Conservation (phyloP, 1,140 invertebrate genomes). For the Drosophila athabasca region DNA sequence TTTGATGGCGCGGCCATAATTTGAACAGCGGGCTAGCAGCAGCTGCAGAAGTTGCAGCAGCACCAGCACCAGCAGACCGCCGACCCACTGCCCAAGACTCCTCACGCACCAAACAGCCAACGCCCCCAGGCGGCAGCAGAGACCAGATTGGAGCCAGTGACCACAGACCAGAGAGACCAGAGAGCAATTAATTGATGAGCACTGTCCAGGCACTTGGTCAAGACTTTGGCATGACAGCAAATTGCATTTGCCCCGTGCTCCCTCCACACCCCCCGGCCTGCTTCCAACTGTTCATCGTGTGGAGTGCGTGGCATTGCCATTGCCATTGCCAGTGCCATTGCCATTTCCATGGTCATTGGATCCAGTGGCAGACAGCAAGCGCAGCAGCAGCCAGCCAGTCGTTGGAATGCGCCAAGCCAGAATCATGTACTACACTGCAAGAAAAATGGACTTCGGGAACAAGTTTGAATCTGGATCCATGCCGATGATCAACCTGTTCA, state of each 20-base stretch:
- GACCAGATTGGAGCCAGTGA: slow-evolving; percentile 8
- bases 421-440: slow-evolving; percentile 16
- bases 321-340: slow-evolving; percentile 36
- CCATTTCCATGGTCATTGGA: slow-evolving; percentile 47
- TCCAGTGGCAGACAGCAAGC: slow-evolving; percentile 17
- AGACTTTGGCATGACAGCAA: slow-evolving; percentile 60
- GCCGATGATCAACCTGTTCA: too few relatives aligned
- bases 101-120: slow-evolving; percentile 36
- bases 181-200: slow-evolving; percentile 77
- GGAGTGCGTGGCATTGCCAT: slow-evolving; percentile 56
- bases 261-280: not conserved
- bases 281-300: slow-evolving; percentile 1
- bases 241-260: slow-evolving; percentile 56
- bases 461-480: too few relatives aligned
- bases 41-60: not conserved
- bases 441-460: not conserved
- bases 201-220: slow-evolving; percentile 66
- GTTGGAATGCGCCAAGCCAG: slow-evolving; percentile 38
- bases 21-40: slow-evolving; percentile 61
- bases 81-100: slow-evolving; percentile 55
- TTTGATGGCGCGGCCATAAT: slow-evolving; percentile 58
- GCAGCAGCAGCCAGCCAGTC: slow-evolving; percentile 7
- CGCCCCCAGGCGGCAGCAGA: slow-evolving; percentile 45
- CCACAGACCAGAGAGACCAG: slow-evolving; percentile 17
- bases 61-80: slow-evolving; percentile 23